Percentiles rank a stretch among this genome's conserved stretches.
These are phyloP conservation scores for Drosophila melanocephala DNA, from an alignment of 2,888 invertebrate species.

Conservation along the genomic window DNA sequence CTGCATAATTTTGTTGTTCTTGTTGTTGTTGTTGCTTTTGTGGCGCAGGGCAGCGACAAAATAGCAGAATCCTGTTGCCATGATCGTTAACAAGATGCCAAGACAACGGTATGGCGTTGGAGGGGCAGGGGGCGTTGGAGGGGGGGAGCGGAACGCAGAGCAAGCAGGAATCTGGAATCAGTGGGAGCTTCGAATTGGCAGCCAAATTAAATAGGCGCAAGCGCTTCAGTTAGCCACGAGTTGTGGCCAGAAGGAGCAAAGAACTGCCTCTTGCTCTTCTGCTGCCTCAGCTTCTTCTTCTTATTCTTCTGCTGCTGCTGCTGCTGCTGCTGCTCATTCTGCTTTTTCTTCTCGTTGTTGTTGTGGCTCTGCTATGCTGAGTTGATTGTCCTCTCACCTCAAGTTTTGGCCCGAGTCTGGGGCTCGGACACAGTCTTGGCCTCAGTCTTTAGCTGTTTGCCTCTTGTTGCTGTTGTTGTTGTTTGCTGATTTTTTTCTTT, in stretches of 20 bases:
- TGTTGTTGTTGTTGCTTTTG: conserved; percentile 28
- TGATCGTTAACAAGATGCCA: conserved; percentile 82
- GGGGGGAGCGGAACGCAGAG: conserved; percentile 12
- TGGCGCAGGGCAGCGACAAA: conserved; percentile 80
- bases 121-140: background rate
- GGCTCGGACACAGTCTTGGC: conserved; percentile 36
- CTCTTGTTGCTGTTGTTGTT: conserved; percentile 30
- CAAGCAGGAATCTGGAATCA: conserved; percentile 69
- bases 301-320: conserved; percentile 8
- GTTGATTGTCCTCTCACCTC: conserved; percentile 80
- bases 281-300: background rate
- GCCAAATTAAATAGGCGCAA: conserved; percentile 82
- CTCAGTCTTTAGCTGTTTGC: conserved; percentile 14
- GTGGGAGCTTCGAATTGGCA: conserved; percentile 77
- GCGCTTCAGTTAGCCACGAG: conserved; percentile 78
- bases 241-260: conserved; percentile 60
- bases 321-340: conserved; percentile 14
- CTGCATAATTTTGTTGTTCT: conserved; percentile 65
- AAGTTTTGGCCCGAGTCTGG: conserved; percentile 64
- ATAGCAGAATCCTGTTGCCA: conserved; percentile 82
- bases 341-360: conserved; percentile 36
- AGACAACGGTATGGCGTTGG: conserved; percentile 54
- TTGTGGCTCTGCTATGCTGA: conserved; percentile 56
- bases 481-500: background rate
- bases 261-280: conserved; percentile 12